Conservation (phyloP, 1,140 invertebrate genomes). For the Macrobrachium nipponense region DNA sequence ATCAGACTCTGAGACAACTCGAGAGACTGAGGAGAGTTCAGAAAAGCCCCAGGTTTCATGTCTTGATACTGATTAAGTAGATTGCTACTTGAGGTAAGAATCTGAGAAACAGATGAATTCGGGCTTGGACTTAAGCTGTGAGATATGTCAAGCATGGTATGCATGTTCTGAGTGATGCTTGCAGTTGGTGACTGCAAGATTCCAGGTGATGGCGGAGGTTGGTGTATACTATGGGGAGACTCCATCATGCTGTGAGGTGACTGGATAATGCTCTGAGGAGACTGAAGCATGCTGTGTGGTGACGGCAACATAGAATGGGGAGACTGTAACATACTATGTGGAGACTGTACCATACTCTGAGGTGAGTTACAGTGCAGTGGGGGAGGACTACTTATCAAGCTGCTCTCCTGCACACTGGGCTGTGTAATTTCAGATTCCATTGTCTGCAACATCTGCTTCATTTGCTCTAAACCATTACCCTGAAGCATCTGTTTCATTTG, state of each 20-base stretch:
- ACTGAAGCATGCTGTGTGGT: constrained; percentile 51
- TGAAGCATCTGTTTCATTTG: constrained; percentile 55
- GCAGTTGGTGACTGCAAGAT: constrained; percentile 45
- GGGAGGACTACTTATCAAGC: constrained; percentile 31
- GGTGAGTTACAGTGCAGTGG: constrained; percentile 41
- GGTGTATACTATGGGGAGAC: constrained; percentile 35
- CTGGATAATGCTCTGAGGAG: constrained; percentile 49
- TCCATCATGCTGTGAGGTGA: constrained; percentile 46
- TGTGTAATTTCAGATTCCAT: constrained; percentile 47
- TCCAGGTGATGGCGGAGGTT: constrained; percentile 41
- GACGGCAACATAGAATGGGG: constrained; percentile 52
- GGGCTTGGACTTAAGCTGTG: constrained; percentile 54
- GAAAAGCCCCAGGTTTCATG: constrained; percentile 52
- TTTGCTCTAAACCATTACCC: constrained; percentile 52
- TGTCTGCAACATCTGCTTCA: constrained; percentile 53
- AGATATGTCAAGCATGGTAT: constrained; percentile 52
- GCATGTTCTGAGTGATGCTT: constrained; percentile 34
- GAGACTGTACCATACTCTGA: constrained; percentile 53
- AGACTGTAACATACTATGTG: constrained; percentile 52
- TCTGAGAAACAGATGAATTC: constrained; percentile 51
- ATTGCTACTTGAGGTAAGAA: constrained; percentile 35
- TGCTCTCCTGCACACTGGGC: constrained; percentile 9
- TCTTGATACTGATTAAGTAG: constrained; percentile 52
- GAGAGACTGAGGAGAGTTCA: constrained; percentile 54
- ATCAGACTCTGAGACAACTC: constrained; percentile 53